A percentile compares a stretch with the other conserved stretches of the same genome.
Conservation (phyloP, 30 jellyfish, hydroid and myxozoan genomes). For the Hydractinia echinata region DNA sequence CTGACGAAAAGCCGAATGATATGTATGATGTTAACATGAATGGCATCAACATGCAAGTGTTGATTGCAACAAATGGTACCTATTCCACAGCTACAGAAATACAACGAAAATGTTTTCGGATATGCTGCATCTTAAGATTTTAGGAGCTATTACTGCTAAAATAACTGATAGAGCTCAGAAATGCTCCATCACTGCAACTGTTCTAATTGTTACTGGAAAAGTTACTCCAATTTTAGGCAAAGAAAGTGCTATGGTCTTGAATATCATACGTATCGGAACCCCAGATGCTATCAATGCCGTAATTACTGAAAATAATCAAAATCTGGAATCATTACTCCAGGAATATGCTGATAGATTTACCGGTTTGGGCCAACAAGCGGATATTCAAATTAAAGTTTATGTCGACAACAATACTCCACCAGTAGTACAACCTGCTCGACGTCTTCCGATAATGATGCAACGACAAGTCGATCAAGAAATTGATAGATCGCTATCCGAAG, state of each 20-base stretch:
- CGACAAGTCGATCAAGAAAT: constrained; percentile 17
- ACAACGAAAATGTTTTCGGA: constrained; percentile 12
- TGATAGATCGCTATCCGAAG: constrained; percentile 12
- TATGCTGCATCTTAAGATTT: too few species aligned
- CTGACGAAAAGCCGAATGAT: constrained; percentile 34
- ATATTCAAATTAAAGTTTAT: constrained; percentile 3
- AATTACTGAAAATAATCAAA: too few species aligned
- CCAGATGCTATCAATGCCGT: too few species aligned
- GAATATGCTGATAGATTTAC: constrained; percentile 16
- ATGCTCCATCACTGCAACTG: too few species aligned
- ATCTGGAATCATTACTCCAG: too few species aligned
- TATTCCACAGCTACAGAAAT: constrained; percentile 17
- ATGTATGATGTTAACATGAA: background rate
- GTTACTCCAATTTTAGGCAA: constrained; percentile 4
- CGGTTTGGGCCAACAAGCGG: constrained; percentile 30
- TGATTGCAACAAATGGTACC: background rate
- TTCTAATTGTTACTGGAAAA: too few species aligned
- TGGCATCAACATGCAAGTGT: background rate
- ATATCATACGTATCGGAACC: background rate
- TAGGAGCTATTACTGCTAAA: too few species aligned
- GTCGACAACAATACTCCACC: constrained; percentile 28
- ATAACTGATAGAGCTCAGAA: too few species aligned
- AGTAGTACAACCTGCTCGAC: constrained; percentile 30
- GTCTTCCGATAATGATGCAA: too few species aligned
- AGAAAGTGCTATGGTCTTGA: background rate